Percentiles rank a stretch among this genome's conserved stretches.
Evolutionary conservation across 2,113 vertebrate species (phyloP).

Genomic region (Oreocharis arfaki): DNA sequence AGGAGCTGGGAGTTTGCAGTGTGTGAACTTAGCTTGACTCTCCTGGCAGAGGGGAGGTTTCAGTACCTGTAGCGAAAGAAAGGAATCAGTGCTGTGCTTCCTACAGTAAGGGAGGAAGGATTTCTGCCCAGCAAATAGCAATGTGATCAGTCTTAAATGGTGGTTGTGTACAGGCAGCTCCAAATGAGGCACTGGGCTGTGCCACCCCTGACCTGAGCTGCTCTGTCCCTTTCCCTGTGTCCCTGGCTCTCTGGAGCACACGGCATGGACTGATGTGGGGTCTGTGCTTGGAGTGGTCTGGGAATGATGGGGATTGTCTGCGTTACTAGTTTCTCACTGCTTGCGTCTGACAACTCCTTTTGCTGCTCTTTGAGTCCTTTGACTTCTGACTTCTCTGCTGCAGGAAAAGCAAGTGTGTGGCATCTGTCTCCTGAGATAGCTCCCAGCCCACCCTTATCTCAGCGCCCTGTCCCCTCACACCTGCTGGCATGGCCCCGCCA

Average conservation of each 20-base stretch:
- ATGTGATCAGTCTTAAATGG: too few species aligned
- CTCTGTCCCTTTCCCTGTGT: background rate
- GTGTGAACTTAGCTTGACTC: background rate
- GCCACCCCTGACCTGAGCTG: too few species aligned
- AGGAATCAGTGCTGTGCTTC: background rate
- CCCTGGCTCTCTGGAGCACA: background rate
- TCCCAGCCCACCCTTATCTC: background rate
- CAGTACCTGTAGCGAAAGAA: background rate
- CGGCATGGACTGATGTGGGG: accelerated
- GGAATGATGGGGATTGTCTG: background rate
- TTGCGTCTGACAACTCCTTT: background rate
- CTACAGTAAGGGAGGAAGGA: background rate
- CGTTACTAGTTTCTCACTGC: background rate
- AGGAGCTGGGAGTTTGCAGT: background rate
- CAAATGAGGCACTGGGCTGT: background rate
- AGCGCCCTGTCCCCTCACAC: background rate
- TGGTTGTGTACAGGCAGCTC: background rate
- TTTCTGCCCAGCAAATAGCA: background rate
- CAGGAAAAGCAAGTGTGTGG: background rate
- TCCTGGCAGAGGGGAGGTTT: background rate
- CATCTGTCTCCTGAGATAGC: background rate
- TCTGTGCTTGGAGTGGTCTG: background rate
- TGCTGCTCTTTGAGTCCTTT: background rate
- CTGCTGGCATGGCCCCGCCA: accelerated
- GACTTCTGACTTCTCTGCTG: background rate